Base-by-base conservation (phyloP, 2,113 vertebrate species). In the Nerophis lumbriciformis region DNA sequence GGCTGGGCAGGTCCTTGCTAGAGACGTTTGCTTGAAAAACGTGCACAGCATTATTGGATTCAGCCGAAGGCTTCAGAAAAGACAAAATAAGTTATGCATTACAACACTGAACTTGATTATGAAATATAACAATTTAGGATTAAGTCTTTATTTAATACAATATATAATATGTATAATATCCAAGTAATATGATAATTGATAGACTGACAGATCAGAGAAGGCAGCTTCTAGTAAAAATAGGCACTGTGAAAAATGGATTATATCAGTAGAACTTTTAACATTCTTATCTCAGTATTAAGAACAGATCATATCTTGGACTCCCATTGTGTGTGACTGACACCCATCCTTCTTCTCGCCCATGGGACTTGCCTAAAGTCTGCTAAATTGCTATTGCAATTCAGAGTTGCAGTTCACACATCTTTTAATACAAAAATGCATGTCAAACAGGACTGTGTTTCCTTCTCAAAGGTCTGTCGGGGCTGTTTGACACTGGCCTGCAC, bases 401-500 rank as follows among this genome's bases (percentile, higher is more conserved):
- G 5, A 8, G 38, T 39, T 7, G 38, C 39, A 42, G 39, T 15
- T 15, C 35, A 38, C 37, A 9, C 15, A 42, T 2, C 11, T 19
- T 56, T 7, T 44, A 44, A 44, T 44, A 44, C 42, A 11, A 9
- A 44, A 11, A 44, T 7, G 37, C 53, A 55, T 8, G 13, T 57
- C 16, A 21, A n/a, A 42, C 42, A n/a, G 15, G 16, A 11, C 8
- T 21, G 9, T 56, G 16, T 77, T 55, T 64, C 21, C 11, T 68
- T 59, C 19, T 54, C 11, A 39, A 75, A 95, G 94, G 94, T 82
- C 89, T 97, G 51, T 95, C 94, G 2, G 94, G 94, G 79, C 91
- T 97, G 52, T 97, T 96, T 61, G 94, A 97, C 86, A 93, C 94
- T 48, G 94, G 94, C 61, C 90, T 97, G 42, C 95, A 97, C 83